Base-by-base conservation (phyloP, 2,113 vertebrate genomes). In the Naja naja region DNA sequence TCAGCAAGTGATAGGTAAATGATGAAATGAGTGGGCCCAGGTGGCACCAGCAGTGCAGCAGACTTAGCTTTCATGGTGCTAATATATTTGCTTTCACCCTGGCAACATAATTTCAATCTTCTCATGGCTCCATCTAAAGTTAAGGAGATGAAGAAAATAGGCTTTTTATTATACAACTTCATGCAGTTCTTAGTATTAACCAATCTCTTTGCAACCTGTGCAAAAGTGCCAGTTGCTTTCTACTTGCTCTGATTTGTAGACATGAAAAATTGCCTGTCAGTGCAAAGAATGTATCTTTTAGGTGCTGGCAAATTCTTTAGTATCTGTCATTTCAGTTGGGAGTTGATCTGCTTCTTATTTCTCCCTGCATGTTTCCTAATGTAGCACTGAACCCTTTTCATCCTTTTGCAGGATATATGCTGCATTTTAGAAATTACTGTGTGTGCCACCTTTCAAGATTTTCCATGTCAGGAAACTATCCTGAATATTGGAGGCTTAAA, bases 101-200 rank as follows among this genome's bases (percentile, higher is more conserved):
- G 81, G 88, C 81, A 92, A 92, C 88, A 87, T 55, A 27, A 56
- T 89, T 86, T 64, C 54, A 87, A 45, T 49, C 88, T 85, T 91
- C 55, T 55, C 90, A n/a, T 27, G 6, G 55, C 88, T 92, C 69
- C 11, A 30, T 89, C 69, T 86, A 86, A 91, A 91, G 56, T 92
- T 92, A 90, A 92, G 87, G 69, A 85, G 88, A 86, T 93, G 74
- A 91, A 89, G 85, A 39, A 86, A 69, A 69, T n/a, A 91, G 23
- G 88, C 27, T 45, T 93, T 87, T 91, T 60, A 86, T 91, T 90
- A 85, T 85, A 20, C 55, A 89, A 74, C 54, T 86, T 89, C 45
- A 90, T 43, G 53, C 43, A 22, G 55, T 86, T 60, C 47, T 12
- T 54, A 60, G 47, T 20, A 8, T 81, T 87, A 60, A 49, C 39